phyloP scores from a whole-genome alignment of 2,113 vertebrate genomes.

The Reinhardtius hippoglossoides region DNA sequence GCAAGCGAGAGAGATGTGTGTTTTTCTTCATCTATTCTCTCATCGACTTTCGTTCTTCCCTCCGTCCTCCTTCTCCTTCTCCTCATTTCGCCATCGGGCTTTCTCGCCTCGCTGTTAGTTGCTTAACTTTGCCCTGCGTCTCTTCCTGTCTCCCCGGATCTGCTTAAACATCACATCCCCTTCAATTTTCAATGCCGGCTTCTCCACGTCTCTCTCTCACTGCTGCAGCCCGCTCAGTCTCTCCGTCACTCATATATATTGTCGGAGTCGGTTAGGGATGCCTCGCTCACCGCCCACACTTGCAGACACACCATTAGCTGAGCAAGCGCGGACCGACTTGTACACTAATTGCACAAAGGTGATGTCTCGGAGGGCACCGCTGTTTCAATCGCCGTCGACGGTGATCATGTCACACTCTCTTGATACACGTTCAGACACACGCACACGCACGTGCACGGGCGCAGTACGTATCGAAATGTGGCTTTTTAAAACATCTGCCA shows the following conservation, averaged over 20 bases:
- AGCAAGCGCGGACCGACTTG: not conserved
- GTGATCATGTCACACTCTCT: slow-evolving; percentile 29
- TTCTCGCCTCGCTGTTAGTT: slow-evolving; percentile 25
- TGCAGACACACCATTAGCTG: too few relatives aligned
- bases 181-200: not conserved
- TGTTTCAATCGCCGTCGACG: slow-evolving; percentile 36
- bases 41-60: slow-evolving; percentile 49
- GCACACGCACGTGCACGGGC: not conserved
- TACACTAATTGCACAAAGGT: not conserved
- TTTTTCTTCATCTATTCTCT: slow-evolving; percentile 62
- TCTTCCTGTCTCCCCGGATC: not conserved
- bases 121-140: slow-evolving; percentile 29
- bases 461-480: slow-evolving; percentile 18
- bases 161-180: slow-evolving; percentile 20
- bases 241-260: slow-evolving; percentile 47
- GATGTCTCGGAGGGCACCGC: not conserved
- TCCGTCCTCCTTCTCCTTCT: slow-evolving; percentile 30
- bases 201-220: not conserved
- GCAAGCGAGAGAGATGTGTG: slow-evolving; percentile 34
- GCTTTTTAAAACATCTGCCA: slow-evolving; percentile 12
- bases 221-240: not conserved
- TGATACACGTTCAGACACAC: slow-evolving; percentile 20
- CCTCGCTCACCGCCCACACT: too few relatives aligned
- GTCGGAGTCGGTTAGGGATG: slow-evolving; percentile 48
- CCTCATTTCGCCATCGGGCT: slow-evolving; percentile 38